Evolutionary conservation across 2,797 vertebrate genomes (phyloP), one percentile per base, ranked within the genome.

Genomic region (Pseudopleuronectes americanus): DNA sequence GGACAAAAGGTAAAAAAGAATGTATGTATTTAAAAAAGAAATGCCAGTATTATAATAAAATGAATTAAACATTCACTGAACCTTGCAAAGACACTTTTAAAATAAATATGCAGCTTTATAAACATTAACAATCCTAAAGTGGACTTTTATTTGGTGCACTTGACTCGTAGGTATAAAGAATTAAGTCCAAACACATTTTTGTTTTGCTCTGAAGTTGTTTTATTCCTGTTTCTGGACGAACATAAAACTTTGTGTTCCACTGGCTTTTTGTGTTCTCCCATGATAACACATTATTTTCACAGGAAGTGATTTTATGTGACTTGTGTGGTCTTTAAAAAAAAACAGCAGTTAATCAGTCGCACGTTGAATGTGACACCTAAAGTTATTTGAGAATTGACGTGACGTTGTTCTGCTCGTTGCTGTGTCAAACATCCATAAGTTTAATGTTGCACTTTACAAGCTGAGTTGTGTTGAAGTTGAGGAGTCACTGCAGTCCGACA

Each of bases 81-180:
- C 2, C 38, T 59, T 0, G 0, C 49, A 41, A 61, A 6, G 3
- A 16, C 6, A 8, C 21, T 62, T 61, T 38, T 22, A 36, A 47
- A 41, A 38, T 38, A 38, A 38, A 3, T 13, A 4, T 38, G 36
- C 12, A 12, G 36, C 36, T 23, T 57, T 54, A 49, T 51, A 6
- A 66, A 13, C 16, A 14, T 22, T 4, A 26, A 24, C 6, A 9
- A 1, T 26, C 59, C 57, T 24, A 63, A 47, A 33, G 33, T 31
- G 4, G 16, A 57, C 49, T 45, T 78, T 62, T 57, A 78, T 78
- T 71, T 64, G 38, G 36, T 68, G 24, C 51, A 43, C 64, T 53
- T 54, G 16, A 71, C 21, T 51, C 45, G 31, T 1, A 21, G 28
- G 23, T 48, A 24, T 16, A 16, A 54, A 52, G 13, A 3, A 4